Conservation (phyloP, 2,797 vertebrate species). For the Epinephelus awoara region DNA sequence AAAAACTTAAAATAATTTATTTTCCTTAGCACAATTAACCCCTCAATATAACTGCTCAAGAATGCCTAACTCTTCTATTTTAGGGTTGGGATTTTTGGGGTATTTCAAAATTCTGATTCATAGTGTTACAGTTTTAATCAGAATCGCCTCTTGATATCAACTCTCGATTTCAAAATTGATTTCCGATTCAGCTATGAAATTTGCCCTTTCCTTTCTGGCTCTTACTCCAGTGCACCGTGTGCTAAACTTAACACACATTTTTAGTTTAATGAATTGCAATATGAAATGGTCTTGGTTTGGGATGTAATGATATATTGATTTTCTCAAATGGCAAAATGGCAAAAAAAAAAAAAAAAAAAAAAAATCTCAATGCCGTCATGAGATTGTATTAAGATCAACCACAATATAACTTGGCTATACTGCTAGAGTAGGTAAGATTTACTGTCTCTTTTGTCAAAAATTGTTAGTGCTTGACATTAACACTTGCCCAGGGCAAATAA, state of each 20-base stretch:
- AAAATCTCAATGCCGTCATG: too few relatives aligned
- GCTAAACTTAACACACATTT: neutral
- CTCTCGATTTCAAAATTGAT: neutral
- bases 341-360: too few relatives aligned
- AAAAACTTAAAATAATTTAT: neutral
- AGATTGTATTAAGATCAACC: too few relatives aligned
- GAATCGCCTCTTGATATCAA: neutral
- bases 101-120: neutral
- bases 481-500: too few relatives aligned
- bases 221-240: neutral
- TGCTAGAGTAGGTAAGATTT: too few relatives aligned
- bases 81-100: neutral
- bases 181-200: neutral
- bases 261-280: neutral
- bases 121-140: neutral
- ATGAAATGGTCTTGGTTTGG: neutral
- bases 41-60: neutral
- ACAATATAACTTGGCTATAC: too few relatives aligned
- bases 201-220: neutral
- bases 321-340: too few relatives aligned
- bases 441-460: too few relatives aligned
- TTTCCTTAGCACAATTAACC: neutral
- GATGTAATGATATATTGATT: too few relatives aligned
- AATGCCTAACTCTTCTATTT: neutral
- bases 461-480: too few relatives aligned